Conservation (phyloP, 2,888 invertebrate species). For the Exephanes ischioxanthus region DNA sequence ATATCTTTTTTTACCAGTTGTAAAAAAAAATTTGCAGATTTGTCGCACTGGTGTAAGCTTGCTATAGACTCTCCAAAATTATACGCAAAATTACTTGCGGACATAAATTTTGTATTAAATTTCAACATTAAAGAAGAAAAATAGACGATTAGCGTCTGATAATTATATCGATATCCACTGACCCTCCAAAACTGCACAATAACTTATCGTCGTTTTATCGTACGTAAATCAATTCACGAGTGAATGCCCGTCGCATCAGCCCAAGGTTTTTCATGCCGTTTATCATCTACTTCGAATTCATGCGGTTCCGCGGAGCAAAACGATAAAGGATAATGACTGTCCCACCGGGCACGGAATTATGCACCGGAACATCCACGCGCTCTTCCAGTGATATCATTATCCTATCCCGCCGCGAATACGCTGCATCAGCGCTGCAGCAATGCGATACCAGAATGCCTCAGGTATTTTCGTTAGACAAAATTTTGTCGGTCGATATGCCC, state of each 20-base stretch:
- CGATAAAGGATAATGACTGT: constrained; percentile 1
- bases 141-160: no score
- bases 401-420: not conserved
- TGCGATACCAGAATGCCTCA: not conserved
- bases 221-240: not conserved
- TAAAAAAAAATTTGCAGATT: not conserved
- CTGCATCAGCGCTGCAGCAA: not conserved
- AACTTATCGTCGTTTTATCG: no score
- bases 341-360: not conserved
- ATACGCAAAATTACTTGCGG: no score
- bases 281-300: not conserved
- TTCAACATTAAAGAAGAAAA: no score
- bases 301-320: not conserved
- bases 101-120: no score
- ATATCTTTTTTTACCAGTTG: not conserved
- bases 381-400: not conserved
- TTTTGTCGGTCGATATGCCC: constrained; percentile 14
- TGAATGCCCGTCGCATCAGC: not conserved
- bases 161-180: no score
- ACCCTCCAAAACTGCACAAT: no score
- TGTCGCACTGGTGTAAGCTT: not conserved
- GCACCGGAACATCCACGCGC: constrained; percentile 2
- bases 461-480: constrained; percentile 7
- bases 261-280: not conserved
- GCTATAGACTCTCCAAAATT: no score